Percentiles rank a stretch among this genome's conserved stretches.
These are phyloP conservation scores for Hystrix brachyura DNA, from an alignment of 2,113 vertebrate species.

Conservation along the genomic window DNA sequence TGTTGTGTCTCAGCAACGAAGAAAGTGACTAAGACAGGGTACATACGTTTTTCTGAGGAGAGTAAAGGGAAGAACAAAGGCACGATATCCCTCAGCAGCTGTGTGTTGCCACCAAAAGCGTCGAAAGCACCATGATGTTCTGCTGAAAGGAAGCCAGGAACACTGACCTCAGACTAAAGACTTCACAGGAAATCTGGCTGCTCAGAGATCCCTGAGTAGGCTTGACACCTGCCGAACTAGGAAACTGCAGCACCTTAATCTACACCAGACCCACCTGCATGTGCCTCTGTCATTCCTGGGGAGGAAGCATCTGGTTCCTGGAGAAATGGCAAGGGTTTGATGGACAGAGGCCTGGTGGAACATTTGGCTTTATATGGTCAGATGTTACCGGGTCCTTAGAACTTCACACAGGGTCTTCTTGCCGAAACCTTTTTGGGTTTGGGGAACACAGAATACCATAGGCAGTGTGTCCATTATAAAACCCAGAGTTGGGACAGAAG, in stretches of 20 bases:
- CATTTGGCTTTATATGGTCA: slow-evolving; percentile 16
- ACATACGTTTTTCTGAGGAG: background rate
- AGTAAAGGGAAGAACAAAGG: background rate
- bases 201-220: background rate
- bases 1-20: background rate
- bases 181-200: background rate
- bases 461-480: background rate
- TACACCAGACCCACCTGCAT: background rate
- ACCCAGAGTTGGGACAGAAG: background rate
- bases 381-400: background rate
- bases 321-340: background rate
- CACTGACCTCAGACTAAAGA: background rate
- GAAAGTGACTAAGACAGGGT: background rate
- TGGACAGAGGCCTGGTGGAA: background rate
- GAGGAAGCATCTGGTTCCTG: background rate
- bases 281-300: background rate
- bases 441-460: background rate
- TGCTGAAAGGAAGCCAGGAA: background rate
- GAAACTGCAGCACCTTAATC: background rate
- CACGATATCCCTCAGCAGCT: background rate
- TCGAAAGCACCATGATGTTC: background rate
- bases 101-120: background rate
- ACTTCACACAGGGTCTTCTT: background rate
- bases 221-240: background rate
- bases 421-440: background rate